Evolutionary conservation across 2,113 vertebrate genomes (phyloP).

Genomic region (Sardina pilchardus): DNA sequence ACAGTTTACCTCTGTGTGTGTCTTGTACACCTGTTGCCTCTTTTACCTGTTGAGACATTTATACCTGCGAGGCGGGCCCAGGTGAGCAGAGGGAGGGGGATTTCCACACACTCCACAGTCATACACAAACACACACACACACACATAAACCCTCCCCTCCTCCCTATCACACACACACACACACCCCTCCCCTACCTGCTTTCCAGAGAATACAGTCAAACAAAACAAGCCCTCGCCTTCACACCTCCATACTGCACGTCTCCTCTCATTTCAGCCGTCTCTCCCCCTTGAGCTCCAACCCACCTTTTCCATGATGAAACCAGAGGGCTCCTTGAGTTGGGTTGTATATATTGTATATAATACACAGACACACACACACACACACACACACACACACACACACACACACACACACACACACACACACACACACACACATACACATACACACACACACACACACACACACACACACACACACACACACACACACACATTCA

Average conservation of each 20-base stretch:
- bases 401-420: not conserved
- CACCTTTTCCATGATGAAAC: no score
- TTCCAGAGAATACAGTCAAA: constrained; percentile 3
- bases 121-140: not conserved
- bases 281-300: no score
- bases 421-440: not conserved
- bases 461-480: not conserved
- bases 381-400: no score
- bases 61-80: constrained; percentile 51
- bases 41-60: constrained; percentile 44
- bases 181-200: not conserved
- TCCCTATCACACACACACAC: constrained; percentile 17
- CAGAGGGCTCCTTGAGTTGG: no score
- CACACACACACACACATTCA: no score
- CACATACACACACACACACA: not conserved
- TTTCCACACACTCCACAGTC: constrained; percentile 62
- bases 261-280: not conserved
- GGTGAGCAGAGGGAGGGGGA: constrained; percentile 62
- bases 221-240: not conserved
- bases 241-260: not conserved
- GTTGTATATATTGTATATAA: no score
- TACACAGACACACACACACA: no score
- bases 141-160: not conserved
- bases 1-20: not conserved
- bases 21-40: constrained; percentile 33